A percentile compares a stretch with the other conserved stretches of the same genome.
phyloP scores from a whole-genome alignment of 2,113 vertebrate genomes.

The Loxodonta africana region DNA sequence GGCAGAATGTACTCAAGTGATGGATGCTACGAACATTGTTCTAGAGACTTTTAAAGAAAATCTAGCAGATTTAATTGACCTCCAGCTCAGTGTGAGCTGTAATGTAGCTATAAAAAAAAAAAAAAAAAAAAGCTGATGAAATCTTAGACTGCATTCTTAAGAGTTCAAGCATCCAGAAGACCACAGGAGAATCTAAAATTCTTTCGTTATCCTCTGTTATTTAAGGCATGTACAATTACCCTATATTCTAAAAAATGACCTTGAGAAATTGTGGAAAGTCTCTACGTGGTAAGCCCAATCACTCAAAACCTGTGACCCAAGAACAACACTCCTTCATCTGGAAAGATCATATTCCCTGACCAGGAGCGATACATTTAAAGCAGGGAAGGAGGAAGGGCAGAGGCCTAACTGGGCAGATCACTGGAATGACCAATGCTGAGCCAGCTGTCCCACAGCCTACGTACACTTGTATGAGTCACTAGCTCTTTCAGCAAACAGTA shows the following conservation, averaged over 20 bases:
- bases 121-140: constrained; percentile 3
- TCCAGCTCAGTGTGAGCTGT: background rate
- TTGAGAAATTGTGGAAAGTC: background rate
- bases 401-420: background rate
- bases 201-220: background rate
- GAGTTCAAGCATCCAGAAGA: background rate
- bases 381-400: background rate
- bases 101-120: background rate
- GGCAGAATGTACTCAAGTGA: background rate
- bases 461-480: background rate
- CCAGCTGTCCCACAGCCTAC: background rate
- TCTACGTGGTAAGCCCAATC: background rate
- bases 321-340: background rate
- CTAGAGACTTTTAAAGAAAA: background rate
- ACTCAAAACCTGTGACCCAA: background rate
- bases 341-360: background rate
- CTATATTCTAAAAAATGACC: background rate
- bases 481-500: background rate
- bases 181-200: background rate
- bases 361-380: background rate
- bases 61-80: background rate
- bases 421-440: background rate
- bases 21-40: background rate
- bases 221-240: background rate
- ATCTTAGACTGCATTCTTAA: background rate